Evolutionary conservation across 2,113 vertebrate species (phyloP), one percentile per base, ranked within the genome.

Genomic region (Rhea americana): DNA sequence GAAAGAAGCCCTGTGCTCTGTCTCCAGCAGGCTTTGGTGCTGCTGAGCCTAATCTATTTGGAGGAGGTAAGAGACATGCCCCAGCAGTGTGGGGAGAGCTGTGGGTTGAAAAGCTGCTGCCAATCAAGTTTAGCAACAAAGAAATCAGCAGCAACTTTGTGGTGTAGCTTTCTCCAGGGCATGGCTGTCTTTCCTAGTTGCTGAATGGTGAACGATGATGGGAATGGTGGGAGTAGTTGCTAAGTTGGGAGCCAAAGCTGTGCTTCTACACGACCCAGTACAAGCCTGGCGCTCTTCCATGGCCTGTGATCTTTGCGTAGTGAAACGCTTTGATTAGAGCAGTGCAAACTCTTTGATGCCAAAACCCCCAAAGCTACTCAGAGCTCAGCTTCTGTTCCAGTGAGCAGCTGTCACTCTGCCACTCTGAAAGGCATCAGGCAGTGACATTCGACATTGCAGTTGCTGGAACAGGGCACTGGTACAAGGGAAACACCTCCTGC

Each of bases 401-500:
- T 43, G 79, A 96, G 91, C 95, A 92, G 95, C 95, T 95, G 92
- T 95, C 65, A n/a, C 59, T 91, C 32, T 67, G 82, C 87, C 76
- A 41, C 82, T 73, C 93, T 41, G 75, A 26, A 55, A 89, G 93
- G 83, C 78, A 56, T 9, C 85, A 78, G 87, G 75, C 85, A 76
- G 85, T 51, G 18, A 26, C 61, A 13, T 47, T 55, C 5, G 0
- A 47, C 51, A 25, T 50, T 45, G 3, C 76, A 30, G 77, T 16
- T 58, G 4, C 78, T 45, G 79, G 58, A 86, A 56, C 0, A 0
- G 47, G 68, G 87, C 39, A 3, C 11, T 0, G 20, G 0, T 58
- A 9, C 1, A 3, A 39, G 74, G 90, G 41, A 80, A 47, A 32
- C 28, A 66, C 50, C 76, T 87, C 30, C 61, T 87, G 86, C 87